A percentile compares a stretch with the other conserved stretches of the same genome.
Conservation (phyloP, 2,113 vertebrate genomes). For the Silurus glanis region DNA sequence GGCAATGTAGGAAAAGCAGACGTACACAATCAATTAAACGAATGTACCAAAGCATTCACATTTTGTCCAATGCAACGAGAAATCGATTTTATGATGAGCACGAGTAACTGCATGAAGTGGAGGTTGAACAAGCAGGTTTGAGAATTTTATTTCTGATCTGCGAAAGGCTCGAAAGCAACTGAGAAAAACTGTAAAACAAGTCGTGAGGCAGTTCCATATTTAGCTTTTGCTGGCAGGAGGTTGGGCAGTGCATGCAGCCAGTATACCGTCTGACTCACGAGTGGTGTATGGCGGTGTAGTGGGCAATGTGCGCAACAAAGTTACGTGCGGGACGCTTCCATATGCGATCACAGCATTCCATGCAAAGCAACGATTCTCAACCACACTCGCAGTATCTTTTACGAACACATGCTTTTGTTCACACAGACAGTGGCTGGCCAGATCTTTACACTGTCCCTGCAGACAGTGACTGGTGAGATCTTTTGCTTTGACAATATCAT, state of each 20-base stretch:
- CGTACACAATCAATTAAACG: too few relatives aligned
- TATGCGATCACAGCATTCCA: constrained; percentile 13
- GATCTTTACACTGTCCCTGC: neutral
- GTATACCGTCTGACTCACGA: constrained; percentile 1
- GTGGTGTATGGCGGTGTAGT: neutral
- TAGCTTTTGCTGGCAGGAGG: constrained; percentile 24
- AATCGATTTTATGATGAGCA: too few relatives aligned
- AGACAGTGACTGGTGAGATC: neutral
- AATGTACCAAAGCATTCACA: too few relatives aligned
- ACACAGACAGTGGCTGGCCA: neutral
- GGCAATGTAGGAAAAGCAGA: too few relatives aligned
- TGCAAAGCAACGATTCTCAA: neutral
- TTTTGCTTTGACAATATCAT: neutral
- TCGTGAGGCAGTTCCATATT: constrained; percentile 37
- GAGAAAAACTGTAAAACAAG: neutral
- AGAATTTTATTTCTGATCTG: too few relatives aligned
- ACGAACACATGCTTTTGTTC: neutral
- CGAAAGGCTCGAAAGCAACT: too few relatives aligned
- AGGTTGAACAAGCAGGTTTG: too few relatives aligned
- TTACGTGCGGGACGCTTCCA: constrained; percentile 1
- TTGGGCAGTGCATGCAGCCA: constrained; percentile 1
- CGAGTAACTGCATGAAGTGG: too few relatives aligned
- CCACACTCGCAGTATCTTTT: neutral
- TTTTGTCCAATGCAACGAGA: too few relatives aligned
- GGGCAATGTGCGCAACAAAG: neutral